A percentile compares a stretch with the other conserved stretches of the same genome.
Evolutionary conservation across 2,113 vertebrate species (phyloP).

Genomic region (Myotis davidii): DNA sequence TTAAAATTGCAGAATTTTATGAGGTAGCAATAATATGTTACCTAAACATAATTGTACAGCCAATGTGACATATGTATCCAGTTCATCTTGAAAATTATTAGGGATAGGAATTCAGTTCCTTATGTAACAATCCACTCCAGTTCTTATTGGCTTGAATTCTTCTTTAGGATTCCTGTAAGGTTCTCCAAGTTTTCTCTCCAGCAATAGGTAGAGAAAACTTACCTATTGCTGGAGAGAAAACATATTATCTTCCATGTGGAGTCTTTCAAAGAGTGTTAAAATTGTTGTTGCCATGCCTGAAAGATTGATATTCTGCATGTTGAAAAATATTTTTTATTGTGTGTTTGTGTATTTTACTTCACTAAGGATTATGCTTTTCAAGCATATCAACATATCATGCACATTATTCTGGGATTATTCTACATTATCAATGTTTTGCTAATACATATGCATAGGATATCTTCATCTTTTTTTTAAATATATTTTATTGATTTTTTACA

Average conservation of each 20-base stretch:
- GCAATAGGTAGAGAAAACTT: too few species aligned
- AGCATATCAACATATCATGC: background rate
- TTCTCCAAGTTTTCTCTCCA: background rate
- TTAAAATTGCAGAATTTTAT: background rate
- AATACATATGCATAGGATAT: background rate
- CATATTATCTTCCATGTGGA: background rate
- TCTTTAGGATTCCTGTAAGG: background rate
- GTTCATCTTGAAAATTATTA: background rate
- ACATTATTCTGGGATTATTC: background rate
- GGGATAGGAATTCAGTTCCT: background rate
- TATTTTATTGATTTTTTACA: too few species aligned
- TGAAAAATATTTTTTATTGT: background rate
- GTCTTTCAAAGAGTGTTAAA: background rate
- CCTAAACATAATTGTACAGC: background rate
- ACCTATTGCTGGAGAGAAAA: too few species aligned
- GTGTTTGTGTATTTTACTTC: background rate
- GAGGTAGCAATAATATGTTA: background rate
- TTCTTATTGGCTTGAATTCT: background rate
- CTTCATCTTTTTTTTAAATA: too few species aligned
- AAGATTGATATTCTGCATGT: background rate
- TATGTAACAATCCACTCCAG: background rate
- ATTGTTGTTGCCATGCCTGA: background rate
- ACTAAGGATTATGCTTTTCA: background rate
- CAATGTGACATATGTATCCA: background rate
- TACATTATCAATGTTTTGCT: background rate